Base-by-base conservation (phyloP, 1,140 invertebrate genomes). In the Hetaerina americana region DNA sequence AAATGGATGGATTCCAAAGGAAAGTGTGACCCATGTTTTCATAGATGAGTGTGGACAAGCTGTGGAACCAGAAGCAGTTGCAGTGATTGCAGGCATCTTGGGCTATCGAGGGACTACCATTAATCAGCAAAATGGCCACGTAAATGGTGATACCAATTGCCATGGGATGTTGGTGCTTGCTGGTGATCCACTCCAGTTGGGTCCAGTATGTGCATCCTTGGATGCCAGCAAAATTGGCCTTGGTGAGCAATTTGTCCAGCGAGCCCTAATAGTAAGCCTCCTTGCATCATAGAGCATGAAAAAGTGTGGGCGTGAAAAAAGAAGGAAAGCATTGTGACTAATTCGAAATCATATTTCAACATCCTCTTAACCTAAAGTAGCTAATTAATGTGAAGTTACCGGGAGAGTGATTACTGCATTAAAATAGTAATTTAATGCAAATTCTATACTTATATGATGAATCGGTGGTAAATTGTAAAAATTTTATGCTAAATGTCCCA, bases 21-120 rank as follows among this genome's bases (percentile, higher is more conserved):
- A 57, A 1, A 12, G 22, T 12, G 22, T 57, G 1, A 57, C 40
- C 22, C 40, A 57, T 57, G 40, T 57, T 1, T 57, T 57, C 10
- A 68, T 97, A 67, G 95, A 98, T 79, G 95, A 98, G 84, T 91
- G 93, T 68, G 95, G 94, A 0, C 94, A 97, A 78, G 89, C 91
- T 5, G 93, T 88, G 1, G 95, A 98, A 82, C 90, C 94, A 8
- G 95, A 97, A 81, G 87, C 89, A 66, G 83, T 96, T 81, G n/a
- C 25, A 26, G 67, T 25, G 1, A 25, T 26, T 68, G 67, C 67
- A 5, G 40, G 40, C 22, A 12, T 57, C 22, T n/a, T 57, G 22
- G 40, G 40, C 15, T 57, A 12, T 12, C 15, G 40, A 10, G 40
- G 40, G 10, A 12, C 2, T 57, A 5, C 40, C 15, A n/a, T 57